Conservation (phyloP, 2,797 vertebrate genomes). For the Rousettus madagascariensis region DNA sequence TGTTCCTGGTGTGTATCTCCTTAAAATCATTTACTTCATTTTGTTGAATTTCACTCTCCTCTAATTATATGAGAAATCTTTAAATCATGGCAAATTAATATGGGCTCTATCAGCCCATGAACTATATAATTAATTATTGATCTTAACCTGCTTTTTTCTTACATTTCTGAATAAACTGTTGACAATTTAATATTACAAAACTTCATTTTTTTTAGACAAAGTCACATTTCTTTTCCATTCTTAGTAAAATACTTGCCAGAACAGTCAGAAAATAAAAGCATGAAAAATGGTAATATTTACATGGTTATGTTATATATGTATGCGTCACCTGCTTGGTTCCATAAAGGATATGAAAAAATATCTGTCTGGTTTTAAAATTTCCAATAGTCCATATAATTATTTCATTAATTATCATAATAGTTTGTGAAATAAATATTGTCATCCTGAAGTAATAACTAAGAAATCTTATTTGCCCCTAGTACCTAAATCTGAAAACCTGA, state of each 20-base stretch:
- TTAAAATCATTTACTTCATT: not conserved
- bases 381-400: not conserved
- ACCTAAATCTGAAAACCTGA: not conserved
- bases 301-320: not conserved
- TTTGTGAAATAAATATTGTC: not conserved
- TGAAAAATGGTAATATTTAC: not conserved
- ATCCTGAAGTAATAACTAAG: not conserved
- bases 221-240: not conserved
- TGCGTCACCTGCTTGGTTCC: not conserved
- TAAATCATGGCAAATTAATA: conserved; percentile 15
- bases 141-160: not conserved
- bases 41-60: not conserved
- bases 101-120: not conserved
- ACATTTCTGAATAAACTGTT: conserved; percentile 7
- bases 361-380: not conserved
- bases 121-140: not conserved
- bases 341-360: not conserved
- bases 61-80: not conserved
- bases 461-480: not conserved
- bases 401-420: not conserved
- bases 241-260: not conserved
- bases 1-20: not conserved
- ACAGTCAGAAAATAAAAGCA: not conserved
- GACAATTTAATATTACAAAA: not conserved
- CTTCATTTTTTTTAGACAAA: not conserved